These are phyloP conservation scores for Harpagus bidentatus DNA, from an alignment of 2,113 vertebrate species.

Conservation along the genomic window DNA sequence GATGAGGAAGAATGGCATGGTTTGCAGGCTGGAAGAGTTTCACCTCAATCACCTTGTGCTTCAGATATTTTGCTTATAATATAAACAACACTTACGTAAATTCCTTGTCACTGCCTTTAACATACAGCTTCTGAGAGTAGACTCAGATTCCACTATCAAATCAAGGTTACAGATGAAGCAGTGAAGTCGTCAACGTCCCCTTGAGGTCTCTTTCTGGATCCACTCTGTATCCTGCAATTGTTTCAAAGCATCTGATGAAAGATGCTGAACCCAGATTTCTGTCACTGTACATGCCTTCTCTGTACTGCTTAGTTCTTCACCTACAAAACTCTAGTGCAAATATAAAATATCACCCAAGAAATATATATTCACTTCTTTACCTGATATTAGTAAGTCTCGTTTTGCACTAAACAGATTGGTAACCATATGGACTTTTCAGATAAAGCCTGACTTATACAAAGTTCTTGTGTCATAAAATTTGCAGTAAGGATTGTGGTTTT, in stretches of 20 bases:
- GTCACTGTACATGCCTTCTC: not conserved
- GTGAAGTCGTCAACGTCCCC: not conserved
- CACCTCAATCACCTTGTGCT: not conserved
- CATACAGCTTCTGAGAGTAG: not conserved
- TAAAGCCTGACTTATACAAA: not conserved
- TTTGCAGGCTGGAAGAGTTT: not conserved
- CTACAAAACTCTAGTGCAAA: not conserved
- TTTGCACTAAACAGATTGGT: not conserved
- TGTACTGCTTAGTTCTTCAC: not conserved
- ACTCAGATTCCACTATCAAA: not conserved
- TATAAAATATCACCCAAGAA: not conserved
- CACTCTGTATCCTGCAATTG: conserved; percentile 55
- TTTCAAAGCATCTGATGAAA: not conserved
- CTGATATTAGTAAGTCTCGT: not conserved
- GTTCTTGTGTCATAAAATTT: not conserved
- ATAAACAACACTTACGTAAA: not conserved
- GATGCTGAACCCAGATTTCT: not conserved
- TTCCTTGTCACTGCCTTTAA: not conserved
- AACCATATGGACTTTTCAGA: not conserved
- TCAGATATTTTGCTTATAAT: not conserved
- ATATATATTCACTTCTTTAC: not conserved
- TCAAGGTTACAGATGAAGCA: conserved; percentile 22
- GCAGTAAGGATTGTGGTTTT: not conserved
- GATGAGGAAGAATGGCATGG: not conserved
- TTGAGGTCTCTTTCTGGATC: conserved; percentile 8